phyloP scores from a whole-genome alignment of 2,888 invertebrate species.

The Dryococelus australis region DNA sequence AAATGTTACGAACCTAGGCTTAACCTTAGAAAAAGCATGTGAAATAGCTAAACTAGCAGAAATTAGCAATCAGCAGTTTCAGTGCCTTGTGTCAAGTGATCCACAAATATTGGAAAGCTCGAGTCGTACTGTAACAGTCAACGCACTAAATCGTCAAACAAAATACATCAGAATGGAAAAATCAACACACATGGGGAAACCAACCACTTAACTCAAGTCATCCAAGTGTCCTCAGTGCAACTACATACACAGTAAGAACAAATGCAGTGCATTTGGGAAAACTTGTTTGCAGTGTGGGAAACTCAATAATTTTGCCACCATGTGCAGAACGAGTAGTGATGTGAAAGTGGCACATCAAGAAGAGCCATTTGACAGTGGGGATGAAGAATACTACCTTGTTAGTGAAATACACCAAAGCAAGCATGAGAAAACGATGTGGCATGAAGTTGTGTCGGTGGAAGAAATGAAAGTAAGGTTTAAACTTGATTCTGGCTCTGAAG shows the following conservation, averaged over 20 bases:
- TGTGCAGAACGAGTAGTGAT: neutral
- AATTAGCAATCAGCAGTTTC: neutral
- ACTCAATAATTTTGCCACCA: neutral
- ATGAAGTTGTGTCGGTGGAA: conserved; percentile 10
- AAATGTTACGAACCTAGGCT: no score
- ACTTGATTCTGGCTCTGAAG: conserved; percentile 18
- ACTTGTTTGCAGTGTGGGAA: no score
- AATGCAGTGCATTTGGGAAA: neutral
- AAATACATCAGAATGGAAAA: neutral
- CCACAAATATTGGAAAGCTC: neutral
- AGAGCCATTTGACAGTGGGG: neutral
- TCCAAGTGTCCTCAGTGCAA: neutral
- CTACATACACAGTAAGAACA: neutral
- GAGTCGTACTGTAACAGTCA: neutral
- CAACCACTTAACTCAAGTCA: neutral
- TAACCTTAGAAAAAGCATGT: no score
- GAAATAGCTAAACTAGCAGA: neutral
- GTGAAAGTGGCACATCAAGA: neutral
- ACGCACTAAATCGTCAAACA: no score
- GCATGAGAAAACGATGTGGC: neutral
- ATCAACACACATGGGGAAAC: neutral
- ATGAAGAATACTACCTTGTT: neutral
- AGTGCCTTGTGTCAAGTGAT: neutral
- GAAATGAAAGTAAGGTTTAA: neutral
- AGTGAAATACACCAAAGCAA: neutral